Percentiles rank a stretch among this genome's conserved stretches.
phyloP scores from a whole-genome alignment of 2,113 vertebrate genomes.

The Cyanoderma ruficeps region DNA sequence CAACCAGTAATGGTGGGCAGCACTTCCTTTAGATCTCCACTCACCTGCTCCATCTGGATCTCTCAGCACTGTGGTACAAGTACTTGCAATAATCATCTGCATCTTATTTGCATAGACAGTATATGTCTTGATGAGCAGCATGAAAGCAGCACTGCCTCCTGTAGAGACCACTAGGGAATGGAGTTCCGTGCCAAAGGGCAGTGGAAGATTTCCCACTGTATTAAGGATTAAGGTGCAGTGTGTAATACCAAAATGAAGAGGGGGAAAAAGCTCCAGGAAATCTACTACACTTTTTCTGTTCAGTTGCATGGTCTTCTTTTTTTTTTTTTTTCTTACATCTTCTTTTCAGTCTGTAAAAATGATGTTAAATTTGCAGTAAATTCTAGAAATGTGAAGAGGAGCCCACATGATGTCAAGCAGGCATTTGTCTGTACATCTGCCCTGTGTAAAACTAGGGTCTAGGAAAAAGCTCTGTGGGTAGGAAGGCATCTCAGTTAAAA shows the following conservation, averaged over 20 bases:
- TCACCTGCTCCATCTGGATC: not conserved
- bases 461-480: not conserved
- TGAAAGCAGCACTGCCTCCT: not conserved
- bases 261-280: fast-evolving
- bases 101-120: not conserved
- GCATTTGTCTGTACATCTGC: not conserved
- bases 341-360: not conserved
- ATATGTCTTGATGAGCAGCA: not conserved
- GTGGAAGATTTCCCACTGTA: not conserved
- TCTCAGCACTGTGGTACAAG: not conserved
- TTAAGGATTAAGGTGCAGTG: not conserved
- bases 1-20: not conserved
- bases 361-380: not conserved
- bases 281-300: not conserved
- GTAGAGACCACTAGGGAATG: not conserved
- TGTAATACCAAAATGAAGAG: not conserved
- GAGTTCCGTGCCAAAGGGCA: not conserved
- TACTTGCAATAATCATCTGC: not conserved
- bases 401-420: fast-evolving
- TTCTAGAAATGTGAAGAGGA: not conserved
- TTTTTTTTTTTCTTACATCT: not conserved
- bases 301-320: not conserved
- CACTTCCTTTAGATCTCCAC: not conserved
- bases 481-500: not conserved
- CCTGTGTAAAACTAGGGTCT: not conserved